Evolutionary conservation across 2,888 invertebrate species (phyloP).

Genomic region (Balanococcus diminutus): DNA sequence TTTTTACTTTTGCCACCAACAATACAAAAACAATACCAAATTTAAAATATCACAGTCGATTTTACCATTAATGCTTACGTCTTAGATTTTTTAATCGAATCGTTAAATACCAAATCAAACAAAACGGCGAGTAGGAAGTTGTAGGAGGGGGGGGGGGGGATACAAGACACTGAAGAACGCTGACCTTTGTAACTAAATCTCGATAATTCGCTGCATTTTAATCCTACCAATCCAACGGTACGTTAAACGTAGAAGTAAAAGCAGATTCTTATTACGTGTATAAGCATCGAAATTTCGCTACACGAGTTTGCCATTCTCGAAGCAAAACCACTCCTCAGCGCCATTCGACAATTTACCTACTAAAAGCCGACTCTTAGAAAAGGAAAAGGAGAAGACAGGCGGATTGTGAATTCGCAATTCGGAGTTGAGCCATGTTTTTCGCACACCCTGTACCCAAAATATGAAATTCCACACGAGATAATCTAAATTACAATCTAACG

Average conservation of each 20-base stretch:
- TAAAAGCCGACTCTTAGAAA: too few species aligned
- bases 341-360: neutral
- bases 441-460: neutral
- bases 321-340: neutral
- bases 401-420: too few species aligned
- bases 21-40: conserved; percentile 26
- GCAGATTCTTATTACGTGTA: neutral
- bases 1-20: neutral
- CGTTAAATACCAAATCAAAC: neutral
- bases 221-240: conserved; percentile 1
- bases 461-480: too few species aligned
- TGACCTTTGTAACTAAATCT: neutral
- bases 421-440: too few species aligned
- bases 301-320: neutral
- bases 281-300: neutral
- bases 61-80: neutral
- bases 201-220: neutral
- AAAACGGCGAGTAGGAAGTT: neutral
- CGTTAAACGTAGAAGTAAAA: conserved; percentile 31
- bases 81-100: neutral
- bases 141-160: too few species aligned
- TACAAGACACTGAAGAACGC: neutral
- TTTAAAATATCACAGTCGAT: conserved; percentile 28
- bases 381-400: too few species aligned
- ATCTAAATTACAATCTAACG: neutral